phyloP scores from a whole-genome alignment of 2,797 vertebrate species.

The Takifugu rubripes region DNA sequence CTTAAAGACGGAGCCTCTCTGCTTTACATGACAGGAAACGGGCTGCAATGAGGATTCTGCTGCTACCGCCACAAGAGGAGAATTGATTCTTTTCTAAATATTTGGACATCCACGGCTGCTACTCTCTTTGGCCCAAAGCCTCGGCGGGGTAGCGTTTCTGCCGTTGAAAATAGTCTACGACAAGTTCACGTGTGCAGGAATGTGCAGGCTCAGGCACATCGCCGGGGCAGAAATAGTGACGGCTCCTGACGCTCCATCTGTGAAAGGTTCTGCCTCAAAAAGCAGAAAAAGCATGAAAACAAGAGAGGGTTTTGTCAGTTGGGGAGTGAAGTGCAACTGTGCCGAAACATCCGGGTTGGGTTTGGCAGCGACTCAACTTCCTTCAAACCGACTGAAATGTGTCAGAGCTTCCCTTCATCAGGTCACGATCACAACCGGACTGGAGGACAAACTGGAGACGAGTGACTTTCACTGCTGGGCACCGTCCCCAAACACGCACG shows the following conservation, averaged over 20 bases:
- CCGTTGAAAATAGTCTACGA: conserved; percentile 27
- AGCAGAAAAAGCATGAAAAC: not conserved
- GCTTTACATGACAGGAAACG: conserved; percentile 2
- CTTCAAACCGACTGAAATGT: conserved; percentile 17
- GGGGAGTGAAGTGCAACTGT: conserved; percentile 34
- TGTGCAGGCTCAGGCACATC: conserved; percentile 42
- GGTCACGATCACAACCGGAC: not conserved
- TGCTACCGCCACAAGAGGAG: not conserved
- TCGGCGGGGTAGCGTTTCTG: conserved; percentile 7
- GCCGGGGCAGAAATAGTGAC: conserved; percentile 14
- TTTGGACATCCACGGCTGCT: conserved; percentile 11
- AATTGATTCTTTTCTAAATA: not conserved
- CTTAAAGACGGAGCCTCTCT: conserved; percentile 56
- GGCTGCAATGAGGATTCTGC: not conserved
- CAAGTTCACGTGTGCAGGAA: conserved; percentile 33
- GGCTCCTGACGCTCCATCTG: not conserved
- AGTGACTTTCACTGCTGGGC: not conserved
- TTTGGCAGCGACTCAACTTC: conserved; percentile 44
- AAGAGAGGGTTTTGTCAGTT: not conserved
- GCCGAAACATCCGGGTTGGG: conserved; percentile 49
- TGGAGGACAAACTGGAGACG: not conserved
- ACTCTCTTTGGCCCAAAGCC: conserved; percentile 4
- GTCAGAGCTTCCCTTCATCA: not conserved
- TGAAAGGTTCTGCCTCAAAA: not conserved
- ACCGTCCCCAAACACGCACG: not conserved